Evolutionary conservation across 2,888 invertebrate genomes (phyloP).

Genomic region (Germaria angustata): DNA sequence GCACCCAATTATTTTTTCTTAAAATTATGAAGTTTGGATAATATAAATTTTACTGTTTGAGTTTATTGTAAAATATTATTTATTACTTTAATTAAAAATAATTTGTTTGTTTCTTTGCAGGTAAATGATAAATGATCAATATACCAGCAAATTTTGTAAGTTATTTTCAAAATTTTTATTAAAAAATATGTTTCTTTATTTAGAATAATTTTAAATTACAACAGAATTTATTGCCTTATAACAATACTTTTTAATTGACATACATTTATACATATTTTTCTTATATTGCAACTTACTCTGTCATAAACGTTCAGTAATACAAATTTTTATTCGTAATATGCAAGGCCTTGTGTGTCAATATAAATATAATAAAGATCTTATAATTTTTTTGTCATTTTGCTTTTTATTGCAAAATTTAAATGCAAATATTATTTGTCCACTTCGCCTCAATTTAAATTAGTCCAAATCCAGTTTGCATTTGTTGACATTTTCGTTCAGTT

Average conservation of each 20-base stretch:
- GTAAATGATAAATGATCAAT: not conserved
- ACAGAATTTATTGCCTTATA: not conserved
- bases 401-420: constrained; percentile 19
- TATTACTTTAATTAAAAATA: not conserved
- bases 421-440: constrained; percentile 33
- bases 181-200: not conserved
- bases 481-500: not conserved
- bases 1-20: too few relatives aligned
- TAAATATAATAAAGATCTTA: not conserved
- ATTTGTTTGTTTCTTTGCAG: not conserved
- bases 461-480: not conserved
- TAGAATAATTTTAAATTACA: not conserved
- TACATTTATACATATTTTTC: not conserved
- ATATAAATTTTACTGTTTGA: too few relatives aligned
- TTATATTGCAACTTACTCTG: not conserved
- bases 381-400: constrained; percentile 4
- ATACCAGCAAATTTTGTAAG: not conserved
- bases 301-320: not conserved
- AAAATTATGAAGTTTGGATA: too few relatives aligned
- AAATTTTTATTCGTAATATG: not conserved
- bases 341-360: not conserved
- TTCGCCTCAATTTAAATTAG: not conserved
- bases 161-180: not conserved
- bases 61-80: too few relatives aligned
- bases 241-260: not conserved